Evolutionary conservation across 2,113 vertebrate species (phyloP).

Genomic region (Formicarius rufipectus): DNA sequence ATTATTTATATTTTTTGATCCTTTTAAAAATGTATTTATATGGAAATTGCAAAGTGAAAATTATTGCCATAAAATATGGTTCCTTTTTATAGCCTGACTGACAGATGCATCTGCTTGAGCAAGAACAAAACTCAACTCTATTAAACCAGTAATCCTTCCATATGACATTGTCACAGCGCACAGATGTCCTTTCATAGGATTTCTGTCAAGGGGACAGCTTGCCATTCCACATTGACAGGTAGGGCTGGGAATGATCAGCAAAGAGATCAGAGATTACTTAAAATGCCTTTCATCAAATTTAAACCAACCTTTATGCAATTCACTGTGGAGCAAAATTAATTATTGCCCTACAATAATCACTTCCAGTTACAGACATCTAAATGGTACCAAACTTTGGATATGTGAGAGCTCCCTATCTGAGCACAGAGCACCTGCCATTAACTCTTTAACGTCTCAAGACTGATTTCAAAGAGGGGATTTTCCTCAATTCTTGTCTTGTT

Average conservation of each 20-base stretch:
- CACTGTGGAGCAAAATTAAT: neutral
- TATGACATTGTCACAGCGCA: conserved; percentile 39
- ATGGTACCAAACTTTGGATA: neutral
- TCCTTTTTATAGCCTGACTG: conserved; percentile 2
- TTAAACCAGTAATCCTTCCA: conserved; percentile 56
- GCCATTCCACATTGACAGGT: conserved; percentile 42
- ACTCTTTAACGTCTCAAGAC: neutral
- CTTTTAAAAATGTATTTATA: conserved; percentile 14
- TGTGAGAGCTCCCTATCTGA: neutral
- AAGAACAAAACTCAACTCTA: conserved; percentile 49
- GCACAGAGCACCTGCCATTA: neutral
- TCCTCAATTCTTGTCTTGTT: neutral
- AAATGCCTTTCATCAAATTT: conserved; percentile 16
- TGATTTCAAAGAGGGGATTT: neutral
- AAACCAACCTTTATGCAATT: conserved; percentile 9
- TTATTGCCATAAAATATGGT: conserved; percentile 8
- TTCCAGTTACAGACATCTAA: neutral
- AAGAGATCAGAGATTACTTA: conserved; percentile 22
- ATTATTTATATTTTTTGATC: conserved; percentile 9
- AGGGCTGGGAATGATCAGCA: conserved; percentile 10
- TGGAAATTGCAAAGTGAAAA: conserved; percentile 58
- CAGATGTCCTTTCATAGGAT: conserved; percentile 45
- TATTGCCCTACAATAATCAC: neutral
- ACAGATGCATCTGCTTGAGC: conserved; percentile 43
- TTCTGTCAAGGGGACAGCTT: conserved; percentile 24